Base-by-base conservation (phyloP, 2,888 invertebrate species). In the Hesperia comma region DNA sequence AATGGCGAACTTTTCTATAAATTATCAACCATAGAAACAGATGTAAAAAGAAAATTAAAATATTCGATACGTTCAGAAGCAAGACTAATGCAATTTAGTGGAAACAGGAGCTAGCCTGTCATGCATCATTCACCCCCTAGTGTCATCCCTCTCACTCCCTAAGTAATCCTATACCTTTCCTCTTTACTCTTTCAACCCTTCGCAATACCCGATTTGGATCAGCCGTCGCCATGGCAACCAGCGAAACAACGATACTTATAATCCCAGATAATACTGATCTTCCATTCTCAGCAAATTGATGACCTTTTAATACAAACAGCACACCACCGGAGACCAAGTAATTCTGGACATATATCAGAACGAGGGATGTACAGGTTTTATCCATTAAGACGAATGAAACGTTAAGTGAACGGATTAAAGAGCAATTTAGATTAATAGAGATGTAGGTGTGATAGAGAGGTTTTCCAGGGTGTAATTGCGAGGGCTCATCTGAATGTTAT, bases 21-120 rank as follows among this genome's bases (percentile, higher is more conserved):
- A 12, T 21, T 51, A 51, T 6, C 21, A 21, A 21, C 14, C 51
- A 51, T 19, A 14, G 6, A 12, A 21, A 55, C 43, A 62, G n/a
- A n/a, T 43, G 41, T 10, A 54, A 15, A 26, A 63, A 33, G 10
- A 49, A 56, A 46, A 32, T 58, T 17, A 6, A 63, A 46, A 57
- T 15, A 43, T 68, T 41, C 21, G 32, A 49, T 46, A 41, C 43
- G 17, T 57, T 53, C 78, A 83, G 81, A 82, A 76, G 80, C 79
- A 79, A 77, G 76, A 75, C 80, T 87, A 90, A 90, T 90, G 87
- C 88, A 91, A 90, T 90, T 89, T 87, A 83, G 79, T 81, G 60
- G 55, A 80, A 78, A 80, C 84, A 77, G 71, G 76, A 78, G 79
- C 82, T 83, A 87, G 79, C 84, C 83, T 79, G 80, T 83, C 81